Base-by-base conservation (phyloP, 2,113 vertebrate species). In the Callithrix jacchus region DNA sequence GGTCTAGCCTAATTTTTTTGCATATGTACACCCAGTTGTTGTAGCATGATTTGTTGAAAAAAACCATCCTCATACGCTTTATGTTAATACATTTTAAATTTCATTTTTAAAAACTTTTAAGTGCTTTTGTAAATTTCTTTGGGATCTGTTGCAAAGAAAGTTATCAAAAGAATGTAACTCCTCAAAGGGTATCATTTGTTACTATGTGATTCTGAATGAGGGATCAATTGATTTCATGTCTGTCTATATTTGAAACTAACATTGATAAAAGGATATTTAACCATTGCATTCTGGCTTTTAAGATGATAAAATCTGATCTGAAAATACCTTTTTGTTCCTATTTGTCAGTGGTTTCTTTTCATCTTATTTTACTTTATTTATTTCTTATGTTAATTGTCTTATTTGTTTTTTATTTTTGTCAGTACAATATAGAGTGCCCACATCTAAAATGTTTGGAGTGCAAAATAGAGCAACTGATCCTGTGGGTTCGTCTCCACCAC, bases 1-100 rank as follows among this genome's bases (percentile, higher is more conserved):
- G 47, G 8, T 93, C 3, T 20, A 30, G 7, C 3, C 32, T 85
- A 64, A 47, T 56, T 23, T 17, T 94, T 87, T 68, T 84, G 35
- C 18, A 12, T 58, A 16, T 66, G 35, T 14, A 37, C 61, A 73
- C 30, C 4, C 64, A 86, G 12, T 56, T 71, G 4, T 49, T 93
- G 4, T 20, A 77, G 56, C 58, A 92, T 13, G 13, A 82, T 37
- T 92, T 89, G 23, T 92, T 94, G 40, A 87, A 96, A 93, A 92
- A 92, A n/a, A 32, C n/a, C 85, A 66, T 61, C 20, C 18, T 91
- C 0, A 49, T 20, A 58, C 0, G 12, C 52, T 77, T 61, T 2
- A 54, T 37, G 32, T 71, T 91, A 86, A 35, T 35, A n/a, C 5
- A 7, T 70, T 93, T 95, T 56, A 94, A 74, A 45, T 83, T 95